Conservation (phyloP, 2,888 invertebrate genomes). For the Fragum sueziense region DNA sequence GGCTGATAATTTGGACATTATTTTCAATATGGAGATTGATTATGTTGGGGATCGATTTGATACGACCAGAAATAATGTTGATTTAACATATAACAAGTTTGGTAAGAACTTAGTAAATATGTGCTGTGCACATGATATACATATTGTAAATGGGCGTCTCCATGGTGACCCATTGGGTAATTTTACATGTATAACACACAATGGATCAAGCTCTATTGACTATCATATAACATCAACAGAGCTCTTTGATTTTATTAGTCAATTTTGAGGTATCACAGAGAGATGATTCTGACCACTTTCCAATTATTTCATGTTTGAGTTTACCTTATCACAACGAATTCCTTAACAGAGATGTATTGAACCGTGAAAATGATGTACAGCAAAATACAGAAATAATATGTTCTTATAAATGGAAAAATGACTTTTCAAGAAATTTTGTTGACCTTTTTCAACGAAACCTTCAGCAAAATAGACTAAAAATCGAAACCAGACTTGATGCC, state of each 20-base stretch:
- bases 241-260: conserved; percentile 9
- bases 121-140: neutral
- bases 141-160: neutral
- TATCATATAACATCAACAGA: too few species aligned
- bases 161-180: neutral
- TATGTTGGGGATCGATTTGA: neutral
- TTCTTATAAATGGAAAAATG: too few species aligned
- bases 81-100: neutral
- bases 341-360: neutral
- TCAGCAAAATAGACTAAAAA: neutral
- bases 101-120: neutral
- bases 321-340: neutral
- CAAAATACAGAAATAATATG: neutral
- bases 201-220: too few species aligned
- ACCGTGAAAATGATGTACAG: neutral
- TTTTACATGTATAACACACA: too few species aligned
- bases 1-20: conserved; percentile 5
- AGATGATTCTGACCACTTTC: conserved; percentile 20
- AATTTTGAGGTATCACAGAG: conserved; percentile 1
- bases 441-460: neutral
- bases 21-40: neutral
- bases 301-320: neutral
- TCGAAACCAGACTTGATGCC: neutral
- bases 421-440: too few species aligned
- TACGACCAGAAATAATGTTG: neutral